Percentiles rank a stretch among this genome's conserved stretches.
These are phyloP conservation scores for Ceratina japonica DNA, from an alignment of 1,140 invertebrate genomes.

Conservation along the genomic window DNA sequence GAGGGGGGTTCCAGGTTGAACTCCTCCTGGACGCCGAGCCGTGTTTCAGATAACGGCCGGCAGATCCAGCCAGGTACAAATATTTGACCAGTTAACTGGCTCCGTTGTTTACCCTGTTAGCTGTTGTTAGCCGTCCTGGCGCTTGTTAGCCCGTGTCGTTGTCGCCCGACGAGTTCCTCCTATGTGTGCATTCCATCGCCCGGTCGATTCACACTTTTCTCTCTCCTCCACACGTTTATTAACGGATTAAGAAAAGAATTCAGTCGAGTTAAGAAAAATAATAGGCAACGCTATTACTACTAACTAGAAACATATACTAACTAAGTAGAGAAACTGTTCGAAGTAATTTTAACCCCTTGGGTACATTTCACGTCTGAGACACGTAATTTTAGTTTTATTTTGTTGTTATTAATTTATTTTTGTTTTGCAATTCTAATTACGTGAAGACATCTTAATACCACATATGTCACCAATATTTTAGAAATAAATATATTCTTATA, in stretches of 20 bases:
- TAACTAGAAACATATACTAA: too few species aligned
- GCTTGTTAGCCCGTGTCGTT: slow-evolving; percentile 15
- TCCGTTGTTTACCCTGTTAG: slow-evolving; percentile 70
- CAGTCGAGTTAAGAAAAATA: background rate
- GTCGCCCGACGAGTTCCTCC: slow-evolving; percentile 36
- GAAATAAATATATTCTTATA: too few species aligned
- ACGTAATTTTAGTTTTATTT: too few species aligned
- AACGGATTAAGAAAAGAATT: background rate
- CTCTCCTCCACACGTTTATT: background rate
- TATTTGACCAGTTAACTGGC: slow-evolving; percentile 76
- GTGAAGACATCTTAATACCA: too few species aligned
- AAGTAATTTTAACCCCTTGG: too few species aligned
- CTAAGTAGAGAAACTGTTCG: too few species aligned
- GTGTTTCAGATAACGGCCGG: slow-evolving; percentile 70
- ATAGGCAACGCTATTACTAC: too few species aligned
- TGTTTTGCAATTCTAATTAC: too few species aligned
- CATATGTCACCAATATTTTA: too few species aligned
- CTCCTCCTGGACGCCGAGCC: slow-evolving; percentile 12
- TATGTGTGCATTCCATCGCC: slow-evolving; percentile 20
- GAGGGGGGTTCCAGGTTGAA: background rate
- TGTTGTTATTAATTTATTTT: too few species aligned
- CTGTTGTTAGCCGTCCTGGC: slow-evolving; percentile 38
- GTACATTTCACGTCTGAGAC: too few species aligned
- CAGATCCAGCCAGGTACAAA: slow-evolving; percentile 68
- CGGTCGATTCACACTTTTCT: slow-evolving; percentile 13